Percentiles rank a stretch among this genome's conserved stretches.
Conservation (phyloP, 2,888 invertebrate species). For the Hydropsyche betteni region DNA sequence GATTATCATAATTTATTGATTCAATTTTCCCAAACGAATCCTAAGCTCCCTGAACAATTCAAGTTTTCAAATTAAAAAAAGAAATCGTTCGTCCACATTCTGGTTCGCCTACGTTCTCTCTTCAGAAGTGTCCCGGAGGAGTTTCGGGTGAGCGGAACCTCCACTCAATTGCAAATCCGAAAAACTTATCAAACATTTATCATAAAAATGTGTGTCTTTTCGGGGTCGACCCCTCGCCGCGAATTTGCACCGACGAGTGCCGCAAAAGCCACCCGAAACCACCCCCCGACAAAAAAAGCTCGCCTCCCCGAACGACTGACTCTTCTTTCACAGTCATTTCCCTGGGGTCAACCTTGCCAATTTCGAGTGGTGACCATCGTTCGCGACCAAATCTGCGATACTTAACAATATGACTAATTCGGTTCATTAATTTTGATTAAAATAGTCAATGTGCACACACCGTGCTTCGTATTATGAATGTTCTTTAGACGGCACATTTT, state of each 20-base stretch:
- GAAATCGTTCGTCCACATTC: not conserved
- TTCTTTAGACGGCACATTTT: too few species aligned
- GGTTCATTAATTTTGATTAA: constrained; percentile 15
- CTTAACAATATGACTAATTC: constrained; percentile 19
- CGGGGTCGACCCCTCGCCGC: constrained; percentile 34
- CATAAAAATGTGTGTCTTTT: constrained; percentile 48
- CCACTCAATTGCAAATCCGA: constrained; percentile 48
- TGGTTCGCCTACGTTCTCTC: not conserved
- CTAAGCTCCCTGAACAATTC: too few species aligned
- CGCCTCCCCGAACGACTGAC: not conserved
- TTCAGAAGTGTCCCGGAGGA: constrained; percentile 8
- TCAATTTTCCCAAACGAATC: too few species aligned
- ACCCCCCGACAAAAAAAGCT: not conserved
- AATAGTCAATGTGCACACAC: not conserved
- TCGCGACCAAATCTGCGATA: constrained; percentile 1
- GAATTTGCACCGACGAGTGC: constrained; percentile 29
- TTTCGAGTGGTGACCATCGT: constrained; percentile 43
- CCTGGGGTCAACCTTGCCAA: constrained; percentile 46
- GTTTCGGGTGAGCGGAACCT: constrained; percentile 25
- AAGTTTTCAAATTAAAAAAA: constrained; percentile 7
- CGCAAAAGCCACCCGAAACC: constrained; percentile 3
- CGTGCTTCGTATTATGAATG: too few species aligned
- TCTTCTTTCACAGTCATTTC: constrained; percentile 49
- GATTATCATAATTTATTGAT: too few species aligned
- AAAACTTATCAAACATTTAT: constrained; percentile 51